phyloP scores from a whole-genome alignment of 2,113 vertebrate genomes.

The Tupaia chinensis region DNA sequence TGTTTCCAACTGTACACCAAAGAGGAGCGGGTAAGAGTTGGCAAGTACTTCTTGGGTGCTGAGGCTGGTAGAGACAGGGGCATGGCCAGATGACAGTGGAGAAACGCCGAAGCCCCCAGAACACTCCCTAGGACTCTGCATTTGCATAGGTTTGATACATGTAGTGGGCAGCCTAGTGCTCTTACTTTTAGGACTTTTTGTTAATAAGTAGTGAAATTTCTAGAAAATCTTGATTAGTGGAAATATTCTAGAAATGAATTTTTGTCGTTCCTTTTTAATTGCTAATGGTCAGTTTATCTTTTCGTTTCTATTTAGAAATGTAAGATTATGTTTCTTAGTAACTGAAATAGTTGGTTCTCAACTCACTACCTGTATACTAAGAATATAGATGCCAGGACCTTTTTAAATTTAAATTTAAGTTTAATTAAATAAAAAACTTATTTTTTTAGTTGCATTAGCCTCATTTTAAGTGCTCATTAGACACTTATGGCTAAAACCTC shows the following conservation, averaged over 20 bases:
- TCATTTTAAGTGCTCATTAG: not conserved
- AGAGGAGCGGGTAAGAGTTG: slow-evolving; percentile 95
- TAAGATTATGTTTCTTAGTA: slow-evolving; percentile 43
- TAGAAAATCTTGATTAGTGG: not conserved
- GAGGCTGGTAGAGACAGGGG: not conserved
- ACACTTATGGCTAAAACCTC: not conserved
- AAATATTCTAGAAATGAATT: slow-evolving; percentile 16
- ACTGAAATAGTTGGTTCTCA: slow-evolving; percentile 30
- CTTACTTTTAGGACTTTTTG: not conserved
- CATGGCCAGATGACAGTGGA: not conserved
- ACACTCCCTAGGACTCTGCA: not conserved
- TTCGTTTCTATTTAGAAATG: not conserved
- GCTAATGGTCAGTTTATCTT: not conserved
- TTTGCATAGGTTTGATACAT: not conserved
- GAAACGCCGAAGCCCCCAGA: not conserved
- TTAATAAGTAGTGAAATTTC: not conserved
- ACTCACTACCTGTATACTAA: not conserved
- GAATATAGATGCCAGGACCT: not conserved
- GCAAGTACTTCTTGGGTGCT: not conserved
- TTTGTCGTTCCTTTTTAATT: not conserved
- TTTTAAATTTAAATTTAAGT: slow-evolving; percentile 2
- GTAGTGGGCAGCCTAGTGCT: not conserved
- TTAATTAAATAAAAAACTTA: not conserved
- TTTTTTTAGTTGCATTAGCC: not conserved
- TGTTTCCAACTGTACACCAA: slow-evolving; percentile 99